A percentile compares a stretch with the other conserved stretches of the same genome.
Conservation (phyloP, 2,113 vertebrate species). For the Fulica atra region DNA sequence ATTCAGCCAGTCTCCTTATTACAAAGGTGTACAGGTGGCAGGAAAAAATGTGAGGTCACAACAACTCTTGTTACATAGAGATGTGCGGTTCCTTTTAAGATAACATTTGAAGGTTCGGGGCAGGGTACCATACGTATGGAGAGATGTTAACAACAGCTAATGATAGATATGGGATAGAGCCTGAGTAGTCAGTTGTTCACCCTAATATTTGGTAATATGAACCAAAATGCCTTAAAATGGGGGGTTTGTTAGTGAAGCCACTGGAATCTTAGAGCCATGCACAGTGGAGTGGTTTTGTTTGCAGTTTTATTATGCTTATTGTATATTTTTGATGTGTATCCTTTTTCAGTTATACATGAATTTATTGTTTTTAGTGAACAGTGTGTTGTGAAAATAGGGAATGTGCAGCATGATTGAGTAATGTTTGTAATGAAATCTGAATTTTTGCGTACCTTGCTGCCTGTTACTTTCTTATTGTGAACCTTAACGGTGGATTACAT, state of each 20-base stretch:
- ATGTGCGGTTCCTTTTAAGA: not conserved
- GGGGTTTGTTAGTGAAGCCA: not conserved
- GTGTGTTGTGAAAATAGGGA: not conserved
- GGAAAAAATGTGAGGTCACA: not conserved
- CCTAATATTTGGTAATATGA: not conserved
- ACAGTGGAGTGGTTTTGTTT: not conserved
- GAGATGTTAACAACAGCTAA: not conserved
- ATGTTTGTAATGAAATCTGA: not conserved
- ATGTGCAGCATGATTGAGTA: not conserved
- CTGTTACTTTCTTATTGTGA: not conserved
- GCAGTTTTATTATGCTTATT: not conserved
- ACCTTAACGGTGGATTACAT: not conserved
- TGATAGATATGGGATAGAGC: not conserved
- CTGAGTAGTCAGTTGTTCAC: not conserved
- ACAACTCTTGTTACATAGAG: not conserved
- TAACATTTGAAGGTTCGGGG: not conserved
- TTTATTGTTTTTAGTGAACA: not conserved
- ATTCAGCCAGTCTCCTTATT: not conserved
- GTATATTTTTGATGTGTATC: not conserved
- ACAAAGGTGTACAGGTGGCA: not conserved
- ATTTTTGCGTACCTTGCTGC: not conserved
- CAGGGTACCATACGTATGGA: not conserved
- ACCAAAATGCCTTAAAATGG: not conserved
- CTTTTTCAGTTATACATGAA: not conserved
- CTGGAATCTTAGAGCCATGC: not conserved